Base-by-base conservation (phyloP, 2,888 invertebrate genomes). In the Pristionchus exspectatus region DNA sequence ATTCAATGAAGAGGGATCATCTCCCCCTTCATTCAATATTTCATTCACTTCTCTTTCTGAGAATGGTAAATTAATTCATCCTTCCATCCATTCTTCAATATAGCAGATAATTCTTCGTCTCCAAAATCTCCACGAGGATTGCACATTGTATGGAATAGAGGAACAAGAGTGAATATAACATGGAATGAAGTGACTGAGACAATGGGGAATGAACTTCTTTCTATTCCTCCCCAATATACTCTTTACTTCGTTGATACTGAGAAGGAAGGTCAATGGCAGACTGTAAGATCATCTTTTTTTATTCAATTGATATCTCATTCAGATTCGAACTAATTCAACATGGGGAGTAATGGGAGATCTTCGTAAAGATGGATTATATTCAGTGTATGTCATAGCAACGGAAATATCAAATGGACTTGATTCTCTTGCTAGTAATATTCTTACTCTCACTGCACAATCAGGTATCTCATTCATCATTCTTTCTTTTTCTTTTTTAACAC, bases 1-100 rank as follows among this genome's bases (percentile, higher is more conserved):
- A 14, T 90, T 91, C 77, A 92, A 90, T 84, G 85, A 66, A 18
- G 87, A 77, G 56, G 92, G 92, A 33, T 90, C 90, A 63, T 91
- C 92, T 21, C 92, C 92, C 4, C 91, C 92, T 44, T 92, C 92
- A 50, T 93, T 91, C 91, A 93, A 93, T 59, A 85, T 92, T 18
- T 91, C 91, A 12, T 93, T 93, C 90, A 90, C 91, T 0, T 92
- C 93, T 27, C 90, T 86, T 63, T 90, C 91, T 10, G 88, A 90
- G 27, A 89, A 90, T 16, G 54, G 91, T 88, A 56, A 44, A 59
- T 21, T 24, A 5, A 9, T 69, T 54, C 27, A 16, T 87, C 30
- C 27, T 9, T 33, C 21, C 30, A 7, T 50, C 9, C 30, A 27
- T 18, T 56, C 24, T 56, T 69, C 2, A 27, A 87, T 38, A 33